Base-by-base conservation (phyloP, 2,797 vertebrate species). In the Cetoscarus ocellatus region DNA sequence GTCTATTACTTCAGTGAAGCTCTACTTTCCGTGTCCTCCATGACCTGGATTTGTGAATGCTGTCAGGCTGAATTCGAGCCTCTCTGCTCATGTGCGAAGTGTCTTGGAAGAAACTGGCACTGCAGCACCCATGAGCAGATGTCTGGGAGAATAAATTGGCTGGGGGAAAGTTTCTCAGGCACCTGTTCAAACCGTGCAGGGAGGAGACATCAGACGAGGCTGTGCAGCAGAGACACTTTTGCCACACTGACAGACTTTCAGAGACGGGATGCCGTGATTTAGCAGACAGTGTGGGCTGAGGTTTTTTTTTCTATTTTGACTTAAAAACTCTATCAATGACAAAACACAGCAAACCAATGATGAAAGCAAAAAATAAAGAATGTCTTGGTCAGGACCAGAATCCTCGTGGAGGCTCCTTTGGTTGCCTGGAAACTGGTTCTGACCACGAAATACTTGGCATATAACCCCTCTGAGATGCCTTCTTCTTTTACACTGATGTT, bases 141-240 rank as follows among this genome's bases (percentile, higher is more conserved):
- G 88, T 88, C 84, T 82, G 84, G 59, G 81, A 86, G 88, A 80
- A 78, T 84, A 88, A 87, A 88, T 86, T 91, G 91, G 84, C 79
- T 63, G 19, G 18, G 47, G 65, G 68, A 56, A 85, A 73, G 77
- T 88, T 89, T 90, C 78, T 77, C 73, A 65, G 86, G 69, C 86
- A 90, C 81, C 85, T 88, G 85, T 81, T 90, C 86, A 81, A 66
- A 86, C 76, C 64, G n/a, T 67, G 79, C 77, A 72, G 71, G 67
- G 70, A 48, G 67, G 70, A 83, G 77, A 84, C 77, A 75, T 87
- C 86, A 88, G 77, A 86, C 73, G 40, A 67, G 57, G 35, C 63
- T 53, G 73, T 38, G 82, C 53, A 19, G 56, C 55, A 35, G 53
- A 70, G 53, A 53, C 67, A 36, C 75, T 72, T 74, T 77, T 69